Conservation (phyloP, 2,797 vertebrate species). For the Yasuhikotakia modesta region DNA sequence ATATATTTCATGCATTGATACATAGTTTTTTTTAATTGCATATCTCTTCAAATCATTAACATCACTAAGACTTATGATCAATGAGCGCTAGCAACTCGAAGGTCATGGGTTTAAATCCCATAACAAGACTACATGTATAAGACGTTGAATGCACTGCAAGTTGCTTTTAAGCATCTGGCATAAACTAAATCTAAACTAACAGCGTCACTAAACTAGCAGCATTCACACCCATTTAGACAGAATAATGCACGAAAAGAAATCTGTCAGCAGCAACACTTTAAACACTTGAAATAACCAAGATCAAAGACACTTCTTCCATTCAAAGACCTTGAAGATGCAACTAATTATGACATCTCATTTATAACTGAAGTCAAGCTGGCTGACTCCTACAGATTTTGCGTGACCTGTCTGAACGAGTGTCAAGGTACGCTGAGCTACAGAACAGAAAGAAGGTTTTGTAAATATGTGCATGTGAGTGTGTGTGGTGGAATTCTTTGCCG, state of each 20-base stretch:
- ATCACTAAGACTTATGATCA: background rate
- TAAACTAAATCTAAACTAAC: background rate
- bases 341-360: slow-evolving; percentile 8
- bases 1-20: background rate
- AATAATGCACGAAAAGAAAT: background rate
- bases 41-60: background rate
- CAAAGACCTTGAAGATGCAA: slow-evolving; percentile 16
- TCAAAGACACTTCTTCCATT: slow-evolving; percentile 19
- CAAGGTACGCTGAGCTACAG: background rate
- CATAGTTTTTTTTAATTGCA: background rate
- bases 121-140: background rate
- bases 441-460: slow-evolving; percentile 46
- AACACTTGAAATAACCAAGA: background rate
- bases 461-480: slow-evolving; percentile 24
- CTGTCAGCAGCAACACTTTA: slow-evolving; percentile 1
- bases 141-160: background rate
- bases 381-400: slow-evolving; percentile 13
- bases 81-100: background rate
- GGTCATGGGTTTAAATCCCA: background rate
- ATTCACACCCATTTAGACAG: background rate
- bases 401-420: slow-evolving; percentile 17
- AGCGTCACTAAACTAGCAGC: too few relatives aligned
- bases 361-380: slow-evolving; percentile 1
- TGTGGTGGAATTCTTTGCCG: slow-evolving; percentile 50
- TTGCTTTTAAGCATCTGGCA: background rate